Evolutionary conservation across 2,888 invertebrate genomes (phyloP).

Genomic region (Blastobasis adustella): DNA sequence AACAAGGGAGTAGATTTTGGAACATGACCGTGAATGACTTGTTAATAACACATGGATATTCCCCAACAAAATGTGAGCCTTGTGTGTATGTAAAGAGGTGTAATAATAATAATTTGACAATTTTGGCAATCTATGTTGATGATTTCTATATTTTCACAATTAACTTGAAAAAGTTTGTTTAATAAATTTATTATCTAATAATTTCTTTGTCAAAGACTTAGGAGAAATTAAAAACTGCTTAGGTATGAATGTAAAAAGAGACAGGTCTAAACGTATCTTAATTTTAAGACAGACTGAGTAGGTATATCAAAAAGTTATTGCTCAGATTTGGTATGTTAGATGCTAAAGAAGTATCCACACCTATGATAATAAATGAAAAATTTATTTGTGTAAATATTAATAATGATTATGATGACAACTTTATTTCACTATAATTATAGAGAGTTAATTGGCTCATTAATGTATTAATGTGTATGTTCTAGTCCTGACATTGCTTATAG

Average conservation of each 20-base stretch:
- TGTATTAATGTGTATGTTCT: neutral
- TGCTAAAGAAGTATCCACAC: neutral
- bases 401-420: neutral
- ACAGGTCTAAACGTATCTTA: neutral
- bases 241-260: neutral
- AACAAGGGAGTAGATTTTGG: constrained; percentile 19
- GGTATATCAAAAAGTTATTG: neutral
- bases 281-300: neutral
- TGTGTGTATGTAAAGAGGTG: constrained; percentile 13
- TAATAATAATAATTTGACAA: constrained; percentile 2
- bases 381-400: neutral
- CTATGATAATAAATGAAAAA: neutral
- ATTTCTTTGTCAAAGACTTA: neutral
- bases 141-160: constrained; percentile 15
- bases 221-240: neutral
- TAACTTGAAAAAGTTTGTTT: neutral
- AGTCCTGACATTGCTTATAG: neutral
- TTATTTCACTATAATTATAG: neutral
- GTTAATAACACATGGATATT: constrained; percentile 5
- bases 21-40: constrained; percentile 12
- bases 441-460: neutral
- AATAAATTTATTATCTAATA: neutral
- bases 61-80: constrained; percentile 12
- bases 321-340: neutral
- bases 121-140: constrained; percentile 19